Base-by-base conservation (phyloP, 2,888 invertebrate genomes). In the Pristionchus maxplancki region DNA sequence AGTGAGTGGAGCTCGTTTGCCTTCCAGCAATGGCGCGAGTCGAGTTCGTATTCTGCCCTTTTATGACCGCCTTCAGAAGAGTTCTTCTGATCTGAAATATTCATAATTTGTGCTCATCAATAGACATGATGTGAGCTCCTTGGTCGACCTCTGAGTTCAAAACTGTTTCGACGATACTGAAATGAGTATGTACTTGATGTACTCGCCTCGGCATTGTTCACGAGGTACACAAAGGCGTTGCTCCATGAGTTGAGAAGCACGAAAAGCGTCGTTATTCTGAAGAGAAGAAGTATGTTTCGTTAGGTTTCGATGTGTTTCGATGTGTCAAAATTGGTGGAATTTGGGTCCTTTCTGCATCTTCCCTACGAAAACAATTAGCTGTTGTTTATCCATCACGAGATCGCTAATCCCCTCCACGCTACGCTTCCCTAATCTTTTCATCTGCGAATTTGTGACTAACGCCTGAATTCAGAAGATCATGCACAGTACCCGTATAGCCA, bases 211-310 rank as follows among this genome's bases (percentile, higher is more conserved):
- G 89, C 84, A 82, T 92, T 92, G 48, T 89, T 90, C 50, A 90
- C 85, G 11, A 92, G 84, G 62, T 92, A 92, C 24, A 91, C 89
- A 6, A 92, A 64, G 15, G 91, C 92, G 50, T 92, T 92, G 28
- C 90, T 90, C 78, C 90, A 90, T 28, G 90, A 91, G 85, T 92
- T 92, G 37, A 92, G 89, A 17, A 90, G 89, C 1, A 91, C 91
- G 67, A 88, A 90, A 8, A 89, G 62, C 2, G 91, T 88, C 15
- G 91, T 90, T 17, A 88, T 83, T 11, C 89, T 81, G 71, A 89
- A 92, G 44, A 15, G 17, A 31, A 9, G 44, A 48, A 48, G 8
- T 48, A 5, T 50, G 15, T 50, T 17, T n/a, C n/a, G n/a, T n/a
- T n/a, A n/a, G n/a, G n/a, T n/a, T n/a, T n/a, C n/a, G n/a, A n/a